These are phyloP conservation scores for Cladorhizidae sp. DNA, from an alignment of 37 sponge, comb jelly and placozoan species.

Conservation along the genomic window DNA sequence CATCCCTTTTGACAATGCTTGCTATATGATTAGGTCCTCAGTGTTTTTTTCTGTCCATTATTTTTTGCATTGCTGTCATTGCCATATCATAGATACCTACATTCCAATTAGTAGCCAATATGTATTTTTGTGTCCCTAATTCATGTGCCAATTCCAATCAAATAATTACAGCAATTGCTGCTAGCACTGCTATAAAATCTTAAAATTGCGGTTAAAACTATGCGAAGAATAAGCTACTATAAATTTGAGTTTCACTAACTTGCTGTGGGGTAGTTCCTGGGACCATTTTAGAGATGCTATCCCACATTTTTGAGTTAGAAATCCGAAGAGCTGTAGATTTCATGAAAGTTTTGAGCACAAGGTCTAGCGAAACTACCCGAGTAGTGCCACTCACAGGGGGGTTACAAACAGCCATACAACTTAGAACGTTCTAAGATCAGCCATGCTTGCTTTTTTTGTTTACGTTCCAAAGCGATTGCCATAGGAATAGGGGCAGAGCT, in stretches of 20 bases:
- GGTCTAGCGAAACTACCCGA: conserved; percentile 68
- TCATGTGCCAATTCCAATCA: not conserved
- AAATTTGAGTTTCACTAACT: too few species aligned
- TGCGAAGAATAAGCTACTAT: too few species aligned
- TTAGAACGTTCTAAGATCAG: too few species aligned
- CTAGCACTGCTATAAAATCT: too few species aligned
- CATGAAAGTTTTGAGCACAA: conserved; percentile 78
- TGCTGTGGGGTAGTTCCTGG: conserved; percentile 80
- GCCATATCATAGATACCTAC: conserved; percentile 9
- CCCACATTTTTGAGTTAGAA: conserved; percentile 62
- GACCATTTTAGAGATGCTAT: conserved; percentile 61
- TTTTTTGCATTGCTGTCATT: too few species aligned
- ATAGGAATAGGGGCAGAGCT: too few species aligned
- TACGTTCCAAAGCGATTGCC: too few species aligned
- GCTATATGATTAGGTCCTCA: not conserved
- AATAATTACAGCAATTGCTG: too few species aligned
- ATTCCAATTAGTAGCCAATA: not conserved
- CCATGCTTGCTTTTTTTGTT: too few species aligned
- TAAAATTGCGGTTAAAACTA: too few species aligned
- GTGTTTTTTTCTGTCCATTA: too few species aligned
- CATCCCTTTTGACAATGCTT: not conserved
- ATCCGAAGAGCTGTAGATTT: conserved; percentile 59
- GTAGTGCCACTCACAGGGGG: conserved; percentile 44
- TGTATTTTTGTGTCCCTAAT: not conserved
- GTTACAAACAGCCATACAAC: too few species aligned